Base-by-base conservation (phyloP, 2,888 invertebrate species). In the Candidula unifasciata region DNA sequence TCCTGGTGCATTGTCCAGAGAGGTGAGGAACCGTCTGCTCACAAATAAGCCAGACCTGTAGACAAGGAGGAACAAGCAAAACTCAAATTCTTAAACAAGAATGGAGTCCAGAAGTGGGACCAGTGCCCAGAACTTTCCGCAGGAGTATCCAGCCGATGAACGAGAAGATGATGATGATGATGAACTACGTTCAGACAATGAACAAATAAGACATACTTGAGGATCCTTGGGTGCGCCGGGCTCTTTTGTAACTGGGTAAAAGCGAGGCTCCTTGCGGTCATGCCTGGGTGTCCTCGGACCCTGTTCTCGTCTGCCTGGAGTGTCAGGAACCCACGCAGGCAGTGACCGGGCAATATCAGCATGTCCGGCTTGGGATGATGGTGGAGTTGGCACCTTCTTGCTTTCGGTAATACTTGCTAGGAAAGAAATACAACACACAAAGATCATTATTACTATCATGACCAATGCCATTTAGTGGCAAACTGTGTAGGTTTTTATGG, bases 221-320 rank as follows among this genome's bases (percentile, higher is more conserved):
- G 93, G 93, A 87, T 93, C 93, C 57, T 89, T 89, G 5, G 90
- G 94, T 87, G 89, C 84, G 95, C 89, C 91, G 66, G 91, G 89
- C 81, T 97, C 97, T 94, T 98, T 98, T 87, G 96, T 96, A 13
- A 98, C 98, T 0, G 98, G 98, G 94, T 98, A 99, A 95, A 99
- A 99, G 82, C 98, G 95, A 13, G 97, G 96, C 35, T 96, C 96
- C 89, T 90, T 89, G 8, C 89, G 87, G 68, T 89, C 87, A 60
- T 89, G 87, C 13, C 92, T 89, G 16, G 92, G 91, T 13, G 73
- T 73, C n/a, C 87, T 85, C 5, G 87, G 87, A 24, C 82, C 89
- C 24, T 90, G 89, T 76, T 91, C 90, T 83, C 90, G 88, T 57
- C 84, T 74, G 8, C 91, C 90, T 16, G 91, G 91, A 1, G 90